Evolutionary conservation across 2,113 vertebrate species (phyloP).

Genomic region (Dipodomys stephensi): DNA sequence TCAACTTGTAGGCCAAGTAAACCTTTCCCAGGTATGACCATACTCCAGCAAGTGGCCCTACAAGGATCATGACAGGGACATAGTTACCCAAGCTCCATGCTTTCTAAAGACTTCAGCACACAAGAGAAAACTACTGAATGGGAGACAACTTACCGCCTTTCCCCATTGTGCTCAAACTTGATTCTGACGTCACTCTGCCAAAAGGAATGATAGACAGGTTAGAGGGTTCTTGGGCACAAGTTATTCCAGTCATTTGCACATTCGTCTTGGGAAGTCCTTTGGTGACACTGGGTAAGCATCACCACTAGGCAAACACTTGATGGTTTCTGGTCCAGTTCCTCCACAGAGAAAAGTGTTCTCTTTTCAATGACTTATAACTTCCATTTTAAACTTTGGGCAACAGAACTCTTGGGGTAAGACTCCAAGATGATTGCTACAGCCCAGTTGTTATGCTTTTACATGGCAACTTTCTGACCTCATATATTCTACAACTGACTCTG

Average conservation of each 20-base stretch:
- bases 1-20: background rate
- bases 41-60: background rate
- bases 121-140: background rate
- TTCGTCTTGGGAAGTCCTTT: background rate
- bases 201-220: constrained; percentile 75
- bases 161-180: constrained; percentile 97
- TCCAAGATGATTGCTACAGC: background rate
- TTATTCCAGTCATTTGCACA: background rate
- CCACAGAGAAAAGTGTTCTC: background rate
- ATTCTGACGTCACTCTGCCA: constrained; percentile 96
- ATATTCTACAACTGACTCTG: background rate
- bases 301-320: constrained; percentile 29
- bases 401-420: background rate
- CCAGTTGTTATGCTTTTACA: background rate
- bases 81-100: background rate
- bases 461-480: background rate
- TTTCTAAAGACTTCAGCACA: constrained; percentile 34
- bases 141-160: constrained; percentile 92
- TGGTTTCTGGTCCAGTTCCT: constrained; percentile 21
- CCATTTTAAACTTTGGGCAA: constrained; percentile 30
- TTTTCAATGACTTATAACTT: constrained; percentile 33
- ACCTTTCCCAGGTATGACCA: background rate
- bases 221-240: constrained; percentile 53
- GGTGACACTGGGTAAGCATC: constrained; percentile 20
- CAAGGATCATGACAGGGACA: background rate